Conservation (phyloP, 1,140 invertebrate genomes). For the Neotoxoptera formosana region DNA sequence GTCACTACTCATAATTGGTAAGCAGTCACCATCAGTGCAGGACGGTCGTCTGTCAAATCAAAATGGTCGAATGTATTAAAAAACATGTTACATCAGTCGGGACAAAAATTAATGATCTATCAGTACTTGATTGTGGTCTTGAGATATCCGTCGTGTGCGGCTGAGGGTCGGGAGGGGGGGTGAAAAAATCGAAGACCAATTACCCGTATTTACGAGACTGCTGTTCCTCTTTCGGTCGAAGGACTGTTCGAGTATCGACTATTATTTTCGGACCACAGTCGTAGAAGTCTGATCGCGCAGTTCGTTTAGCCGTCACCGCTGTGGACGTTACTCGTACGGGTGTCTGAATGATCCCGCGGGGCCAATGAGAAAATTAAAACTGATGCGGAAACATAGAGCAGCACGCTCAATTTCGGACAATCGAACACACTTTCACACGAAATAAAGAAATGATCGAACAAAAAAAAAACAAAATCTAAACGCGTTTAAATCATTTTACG, state of each 20-base stretch:
- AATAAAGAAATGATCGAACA: neutral
- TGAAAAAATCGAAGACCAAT: neutral
- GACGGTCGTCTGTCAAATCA: conserved; percentile 36
- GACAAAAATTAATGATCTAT: neutral
- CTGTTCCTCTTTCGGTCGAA: neutral
- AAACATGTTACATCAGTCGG: neutral
- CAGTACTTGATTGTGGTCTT: neutral
- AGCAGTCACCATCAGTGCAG: conserved; percentile 1
- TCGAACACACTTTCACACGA: neutral
- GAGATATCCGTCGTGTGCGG: neutral
- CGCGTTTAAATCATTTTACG: neutral
- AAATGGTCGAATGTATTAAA: neutral
- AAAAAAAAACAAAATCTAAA: neutral
- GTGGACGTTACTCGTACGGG: neutral
- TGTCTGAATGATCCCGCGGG: neutral
- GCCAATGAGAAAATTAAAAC: neutral
- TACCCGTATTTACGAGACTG: neutral
- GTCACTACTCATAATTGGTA: conserved; percentile 46
- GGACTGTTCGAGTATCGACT: neutral
- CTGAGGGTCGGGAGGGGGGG: neutral
- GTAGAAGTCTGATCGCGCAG: neutral
- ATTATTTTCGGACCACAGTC: neutral
- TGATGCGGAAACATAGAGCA: neutral
- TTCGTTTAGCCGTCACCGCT: neutral
- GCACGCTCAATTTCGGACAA: neutral